These are phyloP conservation scores for Laspeyria flexula DNA, from an alignment of 2,888 invertebrate species.

Conservation along the genomic window DNA sequence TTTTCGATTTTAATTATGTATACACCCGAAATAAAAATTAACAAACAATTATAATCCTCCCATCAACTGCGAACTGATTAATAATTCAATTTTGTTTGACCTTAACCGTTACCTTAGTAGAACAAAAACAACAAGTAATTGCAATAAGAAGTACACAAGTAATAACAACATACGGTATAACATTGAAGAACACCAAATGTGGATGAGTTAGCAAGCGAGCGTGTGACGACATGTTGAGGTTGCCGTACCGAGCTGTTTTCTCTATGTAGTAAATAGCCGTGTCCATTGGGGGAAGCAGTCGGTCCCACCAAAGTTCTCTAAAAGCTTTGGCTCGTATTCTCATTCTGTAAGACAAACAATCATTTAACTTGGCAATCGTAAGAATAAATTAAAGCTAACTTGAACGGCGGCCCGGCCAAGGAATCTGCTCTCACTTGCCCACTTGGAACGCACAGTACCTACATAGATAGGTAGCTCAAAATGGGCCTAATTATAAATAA, in stretches of 20 bases:
- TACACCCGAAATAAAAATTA: no score
- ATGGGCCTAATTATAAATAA: no score
- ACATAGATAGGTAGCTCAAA: no score
- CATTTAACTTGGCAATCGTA: no score
- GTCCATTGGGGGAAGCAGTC: constrained; percentile 56
- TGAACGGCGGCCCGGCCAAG: no score
- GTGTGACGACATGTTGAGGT: constrained; percentile 50
- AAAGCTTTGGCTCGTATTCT: constrained; percentile 47
- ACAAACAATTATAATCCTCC: no score
- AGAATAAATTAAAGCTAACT: no score
- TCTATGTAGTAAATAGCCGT: constrained; percentile 58
- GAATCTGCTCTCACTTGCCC: no score
- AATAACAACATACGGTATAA: constrained; percentile 35
- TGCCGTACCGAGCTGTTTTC: constrained; percentile 48
- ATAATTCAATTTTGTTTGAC: constrained; percentile 23
- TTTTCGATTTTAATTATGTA: no score
- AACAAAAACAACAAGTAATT: constrained; percentile 8
- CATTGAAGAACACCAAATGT: constrained; percentile 47
- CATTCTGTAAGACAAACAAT: constrained; percentile 46
- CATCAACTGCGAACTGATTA: neutral
- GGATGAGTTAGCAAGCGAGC: constrained; percentile 40
- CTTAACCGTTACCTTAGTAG: constrained; percentile 18
- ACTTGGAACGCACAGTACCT: no score
- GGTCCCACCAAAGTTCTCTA: constrained; percentile 52
- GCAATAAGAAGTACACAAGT: neutral